Percentiles rank a stretch among this genome's conserved stretches.
Conservation (phyloP, 2,113 vertebrate genomes). For the Nibea coibor region DNA sequence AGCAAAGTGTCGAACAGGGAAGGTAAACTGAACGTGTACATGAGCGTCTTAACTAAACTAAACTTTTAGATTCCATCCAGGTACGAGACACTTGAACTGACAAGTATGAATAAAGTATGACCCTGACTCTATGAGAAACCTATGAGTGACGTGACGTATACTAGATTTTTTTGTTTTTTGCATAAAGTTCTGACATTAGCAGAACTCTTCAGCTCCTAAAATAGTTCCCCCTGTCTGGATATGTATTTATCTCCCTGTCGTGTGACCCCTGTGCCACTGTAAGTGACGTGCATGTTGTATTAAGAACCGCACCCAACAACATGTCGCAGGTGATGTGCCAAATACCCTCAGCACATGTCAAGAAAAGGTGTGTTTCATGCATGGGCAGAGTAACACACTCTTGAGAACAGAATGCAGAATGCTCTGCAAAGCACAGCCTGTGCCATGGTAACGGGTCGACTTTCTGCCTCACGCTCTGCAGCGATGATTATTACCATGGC, state of each 20-base stretch:
- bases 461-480: constrained; percentile 23
- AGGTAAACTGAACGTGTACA: neutral
- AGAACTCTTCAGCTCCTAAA: neutral
- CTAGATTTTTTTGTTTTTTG: too few relatives aligned
- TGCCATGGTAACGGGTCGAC: constrained; percentile 56
- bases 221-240: neutral
- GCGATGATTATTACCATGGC: constrained; percentile 65
- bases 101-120: neutral
- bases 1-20: neutral
- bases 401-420: constrained; percentile 3
- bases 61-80: neutral
- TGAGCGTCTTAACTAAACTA: neutral
- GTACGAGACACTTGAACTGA: neutral
- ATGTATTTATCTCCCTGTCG: neutral
- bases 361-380: constrained; percentile 14
- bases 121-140: too few relatives aligned
- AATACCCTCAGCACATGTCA: neutral
- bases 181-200: neutral
- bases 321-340: neutral
- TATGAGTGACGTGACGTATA: too few relatives aligned
- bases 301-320: too few relatives aligned
- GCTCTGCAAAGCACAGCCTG: constrained; percentile 25
- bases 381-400: constrained; percentile 4
- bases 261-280: too few relatives aligned
- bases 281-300: neutral